These are phyloP conservation scores for Drosophila picticornis DNA, from an alignment of 2,888 invertebrate species.

Conservation along the genomic window DNA sequence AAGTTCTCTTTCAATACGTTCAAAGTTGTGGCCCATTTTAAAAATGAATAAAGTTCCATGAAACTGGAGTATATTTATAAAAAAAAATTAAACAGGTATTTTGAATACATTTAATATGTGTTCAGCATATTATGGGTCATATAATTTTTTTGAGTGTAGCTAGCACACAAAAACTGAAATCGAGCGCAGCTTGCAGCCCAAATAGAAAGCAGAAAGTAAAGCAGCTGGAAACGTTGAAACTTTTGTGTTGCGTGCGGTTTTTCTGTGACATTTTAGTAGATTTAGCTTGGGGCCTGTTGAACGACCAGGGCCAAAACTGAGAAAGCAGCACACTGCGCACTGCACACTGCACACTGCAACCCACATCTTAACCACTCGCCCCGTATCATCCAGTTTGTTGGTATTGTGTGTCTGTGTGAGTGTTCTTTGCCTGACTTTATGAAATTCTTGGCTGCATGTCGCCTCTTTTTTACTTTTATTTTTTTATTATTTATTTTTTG, in stretches of 20 bases:
- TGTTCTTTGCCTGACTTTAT: conserved; percentile 41
- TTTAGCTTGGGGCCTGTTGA: conserved; percentile 49
- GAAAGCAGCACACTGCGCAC: background rate
- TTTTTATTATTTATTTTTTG: conserved; percentile 12
- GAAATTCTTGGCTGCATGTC: conserved; percentile 43
- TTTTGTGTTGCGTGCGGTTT: conserved; percentile 70
- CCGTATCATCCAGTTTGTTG: conserved; percentile 25
- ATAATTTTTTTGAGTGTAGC: background rate
- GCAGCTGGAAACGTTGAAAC: conserved; percentile 61
- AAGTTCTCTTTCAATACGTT: background rate
- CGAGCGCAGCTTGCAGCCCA: conserved; percentile 58
- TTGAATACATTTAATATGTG: too few species aligned
- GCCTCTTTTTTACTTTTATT: conserved; percentile 6
- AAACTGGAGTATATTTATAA: background rate
- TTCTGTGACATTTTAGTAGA: conserved; percentile 71
- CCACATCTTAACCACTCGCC: conserved; percentile 20
- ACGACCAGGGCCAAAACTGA: conserved; percentile 18
- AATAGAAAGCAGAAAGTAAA: conserved; percentile 37
- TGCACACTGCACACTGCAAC: background rate
- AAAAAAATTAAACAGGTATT: background rate
- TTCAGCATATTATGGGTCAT: background rate
- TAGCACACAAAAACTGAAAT: conserved; percentile 55
- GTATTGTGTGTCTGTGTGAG: conserved; percentile 25
- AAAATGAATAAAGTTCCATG: background rate
- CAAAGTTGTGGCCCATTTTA: background rate